phyloP scores from a whole-genome alignment of 1,140 invertebrate genomes.

The Trachelipus rathkii region DNA sequence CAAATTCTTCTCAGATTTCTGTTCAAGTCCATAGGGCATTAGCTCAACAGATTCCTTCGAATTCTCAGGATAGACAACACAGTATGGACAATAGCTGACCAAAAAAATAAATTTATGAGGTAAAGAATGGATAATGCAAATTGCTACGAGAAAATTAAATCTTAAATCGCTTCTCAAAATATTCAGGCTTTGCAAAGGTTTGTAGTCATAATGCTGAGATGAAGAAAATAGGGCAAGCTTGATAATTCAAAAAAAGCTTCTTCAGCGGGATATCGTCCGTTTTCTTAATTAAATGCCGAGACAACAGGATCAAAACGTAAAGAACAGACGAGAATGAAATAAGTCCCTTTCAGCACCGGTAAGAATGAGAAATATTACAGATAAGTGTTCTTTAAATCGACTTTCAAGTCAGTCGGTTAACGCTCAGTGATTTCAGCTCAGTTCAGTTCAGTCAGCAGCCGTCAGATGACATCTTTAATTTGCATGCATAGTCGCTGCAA shows the following conservation, averaged over 20 bases:
- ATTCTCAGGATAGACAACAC: neutral
- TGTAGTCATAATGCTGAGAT: too few species aligned
- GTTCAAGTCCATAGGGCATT: constrained; percentile 35
- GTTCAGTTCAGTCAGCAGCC: neutral
- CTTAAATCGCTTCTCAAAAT: too few species aligned
- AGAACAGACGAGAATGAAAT: too few species aligned
- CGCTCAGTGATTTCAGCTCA: neutral
- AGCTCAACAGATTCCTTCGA: neutral
- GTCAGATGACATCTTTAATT: neutral
- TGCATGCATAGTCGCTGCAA: neutral
- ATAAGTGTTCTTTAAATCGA: neutral
- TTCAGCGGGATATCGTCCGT: neutral
- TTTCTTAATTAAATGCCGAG: too few species aligned
- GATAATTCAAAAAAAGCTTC: neutral
- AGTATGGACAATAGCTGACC: neutral
- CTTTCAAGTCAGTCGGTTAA: neutral
- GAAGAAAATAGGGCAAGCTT: too few species aligned
- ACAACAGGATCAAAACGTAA: too few species aligned
- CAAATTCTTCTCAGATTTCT: constrained; percentile 38
- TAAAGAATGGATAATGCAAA: neutral
- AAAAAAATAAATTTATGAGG: neutral
- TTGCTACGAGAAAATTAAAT: too few species aligned
- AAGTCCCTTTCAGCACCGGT: too few species aligned
- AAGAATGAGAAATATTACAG: too few species aligned
- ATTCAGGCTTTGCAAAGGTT: too few species aligned